Evolutionary conservation across 2,888 invertebrate genomes (phyloP), one percentile per base, ranked within the genome.

Genomic region (Marasmarcha lunaedactyla): DNA sequence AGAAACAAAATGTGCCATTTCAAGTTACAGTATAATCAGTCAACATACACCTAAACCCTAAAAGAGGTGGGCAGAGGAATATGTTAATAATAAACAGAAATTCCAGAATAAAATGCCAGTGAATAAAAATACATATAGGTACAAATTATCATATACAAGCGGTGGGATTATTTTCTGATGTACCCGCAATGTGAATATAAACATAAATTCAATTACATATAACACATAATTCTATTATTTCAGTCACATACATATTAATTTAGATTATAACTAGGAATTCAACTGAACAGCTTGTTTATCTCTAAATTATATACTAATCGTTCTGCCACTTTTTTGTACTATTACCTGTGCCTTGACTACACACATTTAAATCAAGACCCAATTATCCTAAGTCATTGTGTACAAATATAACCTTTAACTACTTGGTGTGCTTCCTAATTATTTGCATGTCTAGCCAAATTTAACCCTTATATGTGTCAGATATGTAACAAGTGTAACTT

Each of bases 401-500:
- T 20, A 20, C 3, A 20, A 20, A 5, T 20, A 20, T n/a, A n/a
- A n/a, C n/a, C n/a, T n/a, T n/a, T n/a, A 20, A 20, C 3, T 20
- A 20, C 20, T 20, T 7, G 10, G 2, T 4, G 30, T 30, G 30
- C 11, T 30, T n/a, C 30, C 30, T n/a, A 30, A 11, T 30, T 30
- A 30, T 20, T 5, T 20, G 20, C 7, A 20, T 5, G 10, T 3
- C 30, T 30, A 30, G 4, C n/a, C 30, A 11, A 30, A 7, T 30
- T n/a, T 30, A 30, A 9, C 6, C 11, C 9, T 55, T 59, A 58
- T 67, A 60, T 69, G 77, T 78, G 77, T 69, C 70, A 66, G 74
- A 77, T 76, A 78, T 76, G 74, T 78, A 79, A 79, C 77, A 63
- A 77, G 78, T 76, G 79, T 71, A 53, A 59, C 62, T 56, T 63